phyloP scores from a whole-genome alignment of 2,888 invertebrate species.

The Mycalesis mineus region DNA sequence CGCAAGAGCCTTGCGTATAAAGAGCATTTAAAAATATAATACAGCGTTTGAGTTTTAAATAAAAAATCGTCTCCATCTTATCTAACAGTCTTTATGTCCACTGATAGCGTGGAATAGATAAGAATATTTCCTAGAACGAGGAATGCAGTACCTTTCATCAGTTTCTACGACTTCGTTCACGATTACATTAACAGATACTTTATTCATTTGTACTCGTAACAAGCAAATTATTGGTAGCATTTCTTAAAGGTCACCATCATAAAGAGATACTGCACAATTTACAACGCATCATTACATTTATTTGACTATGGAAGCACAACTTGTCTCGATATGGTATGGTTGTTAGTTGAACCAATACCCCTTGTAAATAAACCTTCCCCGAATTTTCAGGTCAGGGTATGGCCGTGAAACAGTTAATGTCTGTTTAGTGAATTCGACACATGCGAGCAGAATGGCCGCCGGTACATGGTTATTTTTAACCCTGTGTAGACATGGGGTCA shows the following conservation, averaged over 20 bases:
- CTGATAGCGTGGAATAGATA: conserved; percentile 55
- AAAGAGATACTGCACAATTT: conserved; percentile 3
- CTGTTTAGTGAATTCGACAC: conserved; percentile 77
- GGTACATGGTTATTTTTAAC: conserved; percentile 75
- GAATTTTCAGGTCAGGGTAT: conserved; percentile 70
- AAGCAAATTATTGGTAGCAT: conserved; percentile 18
- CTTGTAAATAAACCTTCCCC: conserved; percentile 43
- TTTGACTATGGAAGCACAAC: neutral
- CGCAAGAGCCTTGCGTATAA: neutral
- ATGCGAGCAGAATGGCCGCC: conserved; percentile 75
- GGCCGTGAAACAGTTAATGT: conserved; percentile 76
- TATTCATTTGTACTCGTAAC: conserved; percentile 14
- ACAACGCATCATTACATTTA: neutral
- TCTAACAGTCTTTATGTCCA: conserved; percentile 37
- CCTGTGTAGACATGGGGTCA: conserved; percentile 72
- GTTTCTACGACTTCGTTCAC: neutral
- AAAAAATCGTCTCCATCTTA: conserved; percentile 28
- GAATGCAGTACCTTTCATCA: conserved; percentile 39
- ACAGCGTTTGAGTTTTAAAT: neutral
- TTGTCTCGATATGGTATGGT: neutral
- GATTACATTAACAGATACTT: conserved; percentile 12
- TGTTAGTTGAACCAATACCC: conserved; percentile 11
- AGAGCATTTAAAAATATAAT: neutral
- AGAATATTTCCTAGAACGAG: conserved; percentile 47
- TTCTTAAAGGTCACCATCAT: conserved; percentile 7